phyloP scores from a whole-genome alignment of 2,113 vertebrate species.

The Nothocercus julius region DNA sequence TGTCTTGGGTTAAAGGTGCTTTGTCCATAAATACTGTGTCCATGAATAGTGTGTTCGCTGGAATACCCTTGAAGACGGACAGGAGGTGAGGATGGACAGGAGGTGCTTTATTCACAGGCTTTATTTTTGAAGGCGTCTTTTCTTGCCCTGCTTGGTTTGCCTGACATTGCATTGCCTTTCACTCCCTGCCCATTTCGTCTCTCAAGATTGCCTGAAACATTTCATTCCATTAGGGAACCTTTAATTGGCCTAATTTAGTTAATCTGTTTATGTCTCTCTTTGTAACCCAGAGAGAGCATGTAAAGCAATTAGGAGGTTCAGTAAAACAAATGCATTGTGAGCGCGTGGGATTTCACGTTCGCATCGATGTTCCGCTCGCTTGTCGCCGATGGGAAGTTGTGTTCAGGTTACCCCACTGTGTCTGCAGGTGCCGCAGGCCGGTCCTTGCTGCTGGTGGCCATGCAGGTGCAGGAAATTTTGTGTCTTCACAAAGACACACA shows the following conservation, averaged over 20 bases:
- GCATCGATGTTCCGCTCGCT: rapidly evolving
- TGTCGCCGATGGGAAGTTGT: neutral
- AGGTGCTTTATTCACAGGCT: neutral
- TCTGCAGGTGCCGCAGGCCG: neutral
- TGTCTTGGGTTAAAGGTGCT: neutral
- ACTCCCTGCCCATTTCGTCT: constrained; percentile 19
- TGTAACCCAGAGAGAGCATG: constrained; percentile 70
- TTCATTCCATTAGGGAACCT: constrained; percentile 76
- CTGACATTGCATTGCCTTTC: constrained; percentile 19
- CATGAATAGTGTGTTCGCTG: neutral
- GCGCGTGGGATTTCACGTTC: neutral
- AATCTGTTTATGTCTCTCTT: constrained; percentile 74
- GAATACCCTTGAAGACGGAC: neutral
- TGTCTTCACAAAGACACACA: neutral
- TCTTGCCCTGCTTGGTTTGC: neutral
- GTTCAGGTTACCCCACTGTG: neutral
- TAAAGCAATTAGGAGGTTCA: constrained; percentile 73
- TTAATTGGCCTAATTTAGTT: constrained; percentile 77
- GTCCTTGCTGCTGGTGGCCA: neutral
- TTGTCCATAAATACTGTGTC: neutral
- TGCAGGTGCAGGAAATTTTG: rapidly evolving
- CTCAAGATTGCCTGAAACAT: constrained; percentile 64
- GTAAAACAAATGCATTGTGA: constrained; percentile 53
- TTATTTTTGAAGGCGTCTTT: neutral
- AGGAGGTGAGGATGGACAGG: neutral